Evolutionary conservation across 2,113 vertebrate genomes (phyloP), one percentile per base, ranked within the genome.

Genomic region (Takifugu bimaculatus): DNA sequence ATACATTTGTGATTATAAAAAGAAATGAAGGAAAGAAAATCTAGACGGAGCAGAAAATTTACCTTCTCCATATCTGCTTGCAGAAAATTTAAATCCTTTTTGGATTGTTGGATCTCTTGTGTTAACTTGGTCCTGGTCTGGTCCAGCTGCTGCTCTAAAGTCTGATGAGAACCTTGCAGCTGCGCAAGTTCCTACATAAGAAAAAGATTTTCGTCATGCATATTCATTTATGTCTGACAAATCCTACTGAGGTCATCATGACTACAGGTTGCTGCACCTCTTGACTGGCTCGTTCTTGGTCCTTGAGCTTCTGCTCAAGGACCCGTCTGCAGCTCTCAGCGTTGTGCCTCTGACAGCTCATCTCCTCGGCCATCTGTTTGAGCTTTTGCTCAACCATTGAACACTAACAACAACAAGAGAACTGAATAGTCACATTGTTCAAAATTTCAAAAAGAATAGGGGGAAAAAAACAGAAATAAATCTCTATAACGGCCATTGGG

Each of bases 341-440:
- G 42, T 96, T 98, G 85, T 96, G 94, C 56, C 94, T 91, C 75
- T 96, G 94, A 77, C 94, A 97, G 55, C 72, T 93, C 85, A 95
- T 85, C 78, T 97, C 94, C 67, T 98, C 94, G 0, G 92, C 90
- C 54, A 96, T 71, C 63, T 91, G 93, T 77, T 92, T 97, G 72
- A 95, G 68, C 74, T 94, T 97, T 58, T 94, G 92, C 66, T 97
- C 94, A 63, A 92, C 32, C 15, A 66, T 54, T 26, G 88, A 82
- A 74, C 89, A 88, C 95, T 96, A 47, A 27, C 35, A 66, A 70
- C 45, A 71, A 61, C 1, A 53, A 65, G 9, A 44, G 11, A 27
- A 2, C 26, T 26, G 1, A 3, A 10, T 51, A 13, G 26, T 26
- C 26, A 26, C 10, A 15, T 48, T n/a, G 25, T 25, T 2, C 3